Conservation (phyloP, 2,888 invertebrate species). For the Limenitis arthemis region DNA sequence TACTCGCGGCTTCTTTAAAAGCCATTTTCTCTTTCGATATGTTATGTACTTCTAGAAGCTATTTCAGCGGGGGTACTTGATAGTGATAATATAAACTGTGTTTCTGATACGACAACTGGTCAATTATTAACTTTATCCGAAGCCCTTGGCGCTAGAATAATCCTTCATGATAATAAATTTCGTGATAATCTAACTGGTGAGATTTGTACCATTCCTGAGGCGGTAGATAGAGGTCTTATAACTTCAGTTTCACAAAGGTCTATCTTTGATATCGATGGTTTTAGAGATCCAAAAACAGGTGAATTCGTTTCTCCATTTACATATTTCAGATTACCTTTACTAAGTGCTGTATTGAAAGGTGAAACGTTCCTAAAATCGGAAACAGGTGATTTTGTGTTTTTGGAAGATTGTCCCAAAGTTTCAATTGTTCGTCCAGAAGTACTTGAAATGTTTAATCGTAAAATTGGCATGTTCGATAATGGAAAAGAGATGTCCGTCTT, state of each 20-base stretch:
- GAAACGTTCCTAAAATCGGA: conserved; percentile 82
- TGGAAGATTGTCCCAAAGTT: conserved; percentile 85
- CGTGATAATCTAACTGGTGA: conserved; percentile 82
- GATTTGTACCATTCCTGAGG: conserved; percentile 84
- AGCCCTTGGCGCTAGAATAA: conserved; percentile 85
- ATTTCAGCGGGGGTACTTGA: conserved; percentile 91
- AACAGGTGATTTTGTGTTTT: conserved; percentile 80
- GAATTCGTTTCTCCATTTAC: conserved; percentile 90
- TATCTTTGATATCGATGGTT: conserved; percentile 93
- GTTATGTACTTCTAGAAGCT: conserved; percentile 91
- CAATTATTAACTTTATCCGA: conserved; percentile 88
- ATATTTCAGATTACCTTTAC: too few species aligned
- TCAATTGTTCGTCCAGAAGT: conserved; percentile 88
- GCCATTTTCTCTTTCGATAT: too few species aligned
- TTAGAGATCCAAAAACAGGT: conserved; percentile 85
- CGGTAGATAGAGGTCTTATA: conserved; percentile 90
- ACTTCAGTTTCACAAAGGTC: conserved; percentile 90
- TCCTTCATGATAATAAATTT: conserved; percentile 82
- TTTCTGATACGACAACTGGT: conserved; percentile 85
- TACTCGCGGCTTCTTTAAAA: too few species aligned
- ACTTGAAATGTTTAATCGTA: conserved; percentile 86
- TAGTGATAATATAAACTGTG: conserved; percentile 85
- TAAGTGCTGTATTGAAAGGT: too few species aligned
- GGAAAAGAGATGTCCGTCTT: conserved; percentile 86
- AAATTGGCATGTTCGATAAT: conserved; percentile 85